These are phyloP conservation scores for Apoderus coryli DNA, from an alignment of 2,888 invertebrate genomes.

Conservation along the genomic window DNA sequence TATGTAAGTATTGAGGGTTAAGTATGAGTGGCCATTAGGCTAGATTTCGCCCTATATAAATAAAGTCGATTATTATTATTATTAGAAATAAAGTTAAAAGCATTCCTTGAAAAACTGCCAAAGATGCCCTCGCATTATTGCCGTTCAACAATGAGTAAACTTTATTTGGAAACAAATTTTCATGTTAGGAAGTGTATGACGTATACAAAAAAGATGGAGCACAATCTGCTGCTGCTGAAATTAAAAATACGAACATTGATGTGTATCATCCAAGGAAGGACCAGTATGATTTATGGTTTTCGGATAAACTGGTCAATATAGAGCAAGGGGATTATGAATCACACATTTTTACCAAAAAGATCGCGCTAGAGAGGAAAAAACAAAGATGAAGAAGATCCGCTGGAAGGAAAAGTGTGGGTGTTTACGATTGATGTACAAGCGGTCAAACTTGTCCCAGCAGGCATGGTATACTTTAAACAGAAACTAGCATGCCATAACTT, in stretches of 20 bases:
- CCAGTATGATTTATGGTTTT: constrained; percentile 2
- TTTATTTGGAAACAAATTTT: constrained; percentile 2
- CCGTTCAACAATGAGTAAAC: constrained; percentile 3
- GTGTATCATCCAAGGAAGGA: constrained; percentile 3
- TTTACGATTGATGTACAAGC: constrained; percentile 14
- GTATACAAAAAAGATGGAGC: constrained; percentile 2
- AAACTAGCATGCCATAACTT: constrained; percentile 4
- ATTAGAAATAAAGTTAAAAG: constrained; percentile 3
- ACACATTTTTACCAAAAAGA: constrained; percentile 6
- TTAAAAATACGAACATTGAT: constrained; percentile 2
- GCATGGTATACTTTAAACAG: constrained; percentile 13
- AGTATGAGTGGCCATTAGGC: too few relatives aligned
- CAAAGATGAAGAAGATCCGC: constrained; percentile 9
- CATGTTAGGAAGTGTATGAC: constrained; percentile 2
- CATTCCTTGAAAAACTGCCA: constrained; percentile 1
- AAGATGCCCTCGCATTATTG: constrained; percentile 2
- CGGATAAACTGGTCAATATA: constrained; percentile 1
- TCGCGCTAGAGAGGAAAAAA: constrained; percentile 6
- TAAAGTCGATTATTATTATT: too few relatives aligned
- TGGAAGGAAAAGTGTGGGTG: constrained; percentile 5
- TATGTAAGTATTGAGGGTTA: too few relatives aligned
- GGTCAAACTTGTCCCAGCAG: constrained; percentile 10
- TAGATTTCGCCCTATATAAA: too few relatives aligned
- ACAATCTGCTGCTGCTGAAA: constrained; percentile 1
- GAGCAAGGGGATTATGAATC: constrained; percentile 2